Percentiles rank a stretch among this genome's conserved stretches.
These are phyloP conservation scores for Cheilosia urbana DNA, from an alignment of 2,888 invertebrate species.

Conservation along the genomic window DNA sequence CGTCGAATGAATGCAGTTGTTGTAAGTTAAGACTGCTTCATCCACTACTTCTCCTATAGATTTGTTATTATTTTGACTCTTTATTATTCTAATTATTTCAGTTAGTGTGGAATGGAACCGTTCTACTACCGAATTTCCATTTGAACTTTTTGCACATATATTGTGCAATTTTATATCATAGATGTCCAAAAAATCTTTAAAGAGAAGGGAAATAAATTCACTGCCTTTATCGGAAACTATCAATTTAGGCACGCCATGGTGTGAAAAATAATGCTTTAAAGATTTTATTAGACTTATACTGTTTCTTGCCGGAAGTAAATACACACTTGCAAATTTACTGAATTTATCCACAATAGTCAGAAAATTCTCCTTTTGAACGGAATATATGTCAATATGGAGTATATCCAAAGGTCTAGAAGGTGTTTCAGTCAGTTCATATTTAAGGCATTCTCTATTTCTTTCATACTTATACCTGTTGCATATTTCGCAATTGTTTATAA, in stretches of 20 bases:
- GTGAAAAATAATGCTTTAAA: background rate
- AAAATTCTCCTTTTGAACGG: background rate
- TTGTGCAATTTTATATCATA: background rate
- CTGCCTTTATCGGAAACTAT: background rate
- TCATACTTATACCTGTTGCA: no score
- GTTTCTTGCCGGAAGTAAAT: conserved; percentile 6
- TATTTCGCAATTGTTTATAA: background rate
- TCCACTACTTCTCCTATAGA: conserved; percentile 1
- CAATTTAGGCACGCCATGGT: no score
- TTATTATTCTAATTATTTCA: conserved; percentile 1
- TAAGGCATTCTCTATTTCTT: no score
- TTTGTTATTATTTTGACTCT: conserved; percentile 1
- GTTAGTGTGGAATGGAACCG: conserved; percentile 1
- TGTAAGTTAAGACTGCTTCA: conserved; percentile 2
- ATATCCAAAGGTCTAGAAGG: no score
- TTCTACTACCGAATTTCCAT: background rate
- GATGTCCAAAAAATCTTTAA: background rate
- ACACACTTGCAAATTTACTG: conserved; percentile 1
- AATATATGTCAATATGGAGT: background rate
- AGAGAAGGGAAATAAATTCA: background rate
- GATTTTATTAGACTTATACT: conserved; percentile 8
- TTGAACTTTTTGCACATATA: conserved; percentile 5
- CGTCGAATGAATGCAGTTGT: conserved; percentile 4
- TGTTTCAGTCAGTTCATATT: no score
- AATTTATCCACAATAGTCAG: conserved; percentile 19